Conservation (phyloP, 2,113 vertebrate species). For the Lophius piscatorius region DNA sequence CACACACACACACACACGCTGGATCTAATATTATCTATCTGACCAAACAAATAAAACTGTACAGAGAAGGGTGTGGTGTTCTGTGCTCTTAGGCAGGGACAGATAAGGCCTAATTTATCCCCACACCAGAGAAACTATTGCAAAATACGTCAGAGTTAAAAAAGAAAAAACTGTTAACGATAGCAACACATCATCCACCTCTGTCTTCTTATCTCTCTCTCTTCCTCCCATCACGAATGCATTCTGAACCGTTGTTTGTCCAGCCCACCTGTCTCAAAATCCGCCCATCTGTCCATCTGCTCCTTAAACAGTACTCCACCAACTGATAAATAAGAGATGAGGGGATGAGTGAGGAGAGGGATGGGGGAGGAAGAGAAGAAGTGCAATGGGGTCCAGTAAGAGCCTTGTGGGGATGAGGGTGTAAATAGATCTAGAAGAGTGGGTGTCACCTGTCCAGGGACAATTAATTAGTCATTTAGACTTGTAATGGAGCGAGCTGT, state of each 20-base stretch:
- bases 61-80: slow-evolving; percentile 8
- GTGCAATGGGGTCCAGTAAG: slow-evolving; percentile 32
- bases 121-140: slow-evolving; percentile 2
- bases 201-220: neutral
- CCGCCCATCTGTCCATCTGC: slow-evolving; percentile 43
- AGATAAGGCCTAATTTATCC: slow-evolving; percentile 43
- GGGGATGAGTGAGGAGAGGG: slow-evolving; percentile 27
- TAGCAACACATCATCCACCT: slow-evolving; percentile 24
- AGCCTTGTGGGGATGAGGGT: slow-evolving; percentile 34
- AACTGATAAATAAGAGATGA: slow-evolving; percentile 71
- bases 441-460: slow-evolving; percentile 72
- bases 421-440: slow-evolving; percentile 72
- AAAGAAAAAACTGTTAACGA: slow-evolving; percentile 20
- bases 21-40: slow-evolving; percentile 6
- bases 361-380: slow-evolving; percentile 44
- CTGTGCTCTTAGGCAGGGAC: neutral
- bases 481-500: slow-evolving; percentile 71
- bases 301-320: slow-evolving; percentile 69
- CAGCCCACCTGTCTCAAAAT: slow-evolving; percentile 21
- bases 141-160: too few relatives aligned
- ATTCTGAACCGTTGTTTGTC: slow-evolving; percentile 16
- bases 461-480: slow-evolving; percentile 79
- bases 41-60: slow-evolving; percentile 27
- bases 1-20: too few relatives aligned
- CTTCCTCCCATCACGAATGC: slow-evolving; percentile 13